Base-by-base conservation (phyloP, 1,140 invertebrate genomes). In the Pseudomyrmex pallidus region DNA sequence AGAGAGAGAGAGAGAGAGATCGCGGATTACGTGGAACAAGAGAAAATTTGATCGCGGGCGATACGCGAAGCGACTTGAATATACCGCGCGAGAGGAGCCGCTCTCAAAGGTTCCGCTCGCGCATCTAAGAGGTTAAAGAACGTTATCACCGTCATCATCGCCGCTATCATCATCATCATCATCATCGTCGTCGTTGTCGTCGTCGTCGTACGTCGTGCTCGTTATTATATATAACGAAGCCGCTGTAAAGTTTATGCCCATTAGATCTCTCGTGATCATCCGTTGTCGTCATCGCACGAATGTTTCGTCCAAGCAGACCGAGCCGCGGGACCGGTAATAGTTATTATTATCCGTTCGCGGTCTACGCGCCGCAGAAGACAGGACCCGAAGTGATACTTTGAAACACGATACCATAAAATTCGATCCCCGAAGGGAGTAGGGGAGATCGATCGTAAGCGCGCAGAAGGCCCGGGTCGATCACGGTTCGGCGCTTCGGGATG, bases 211-310 rank as follows among this genome's bases (percentile, higher is more conserved):
- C 15, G 50, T 25, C 50, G 22, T 54, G 52, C 76, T 70, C 66
- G 76, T 80, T 80, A 80, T 72, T 80, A 80, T 72, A 59, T 70
- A 72, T 72, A 80, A 80, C 66, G 66, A 80, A 80, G 66, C 54
- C 66, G 76, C 54, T 22, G 76, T 61, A 70, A 57, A 72, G 15
- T 80, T 80, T 70, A 59, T 48, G 44, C 56, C 64, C 64, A 70
- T 78, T 78, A 78, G 76, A 78, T 78, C 64, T 78, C 76, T 54
- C 66, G 66, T 35, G 35, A 35, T 35, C 35, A 35, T 35, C 35
- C 66, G 44, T 56, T 62, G 63, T 50, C 66, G 54, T 72, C 35
- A 66, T 59, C 76, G 67, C 76, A 59, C 50, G 61, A 80, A 70
- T 59, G 44, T 72, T 59, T 80, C 54, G 76, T 56, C 44, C 22